Evolutionary conservation across 2,797 vertebrate genomes (phyloP).

Genomic region (Paramormyrops hopkinsi): DNA sequence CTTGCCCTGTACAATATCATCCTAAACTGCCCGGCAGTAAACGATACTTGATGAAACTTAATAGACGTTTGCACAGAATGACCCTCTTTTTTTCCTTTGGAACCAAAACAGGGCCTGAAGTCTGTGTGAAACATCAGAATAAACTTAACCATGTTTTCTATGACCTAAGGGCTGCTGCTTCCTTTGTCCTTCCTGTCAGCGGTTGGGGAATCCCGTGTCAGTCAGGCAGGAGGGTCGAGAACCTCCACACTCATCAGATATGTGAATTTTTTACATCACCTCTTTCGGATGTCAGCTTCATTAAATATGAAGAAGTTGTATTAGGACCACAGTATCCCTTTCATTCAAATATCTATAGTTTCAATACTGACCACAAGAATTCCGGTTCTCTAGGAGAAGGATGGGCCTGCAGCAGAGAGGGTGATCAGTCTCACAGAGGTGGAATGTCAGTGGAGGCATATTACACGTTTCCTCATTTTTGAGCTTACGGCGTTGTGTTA

Average conservation of each 20-base stretch:
- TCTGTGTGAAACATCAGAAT: conserved; percentile 44
- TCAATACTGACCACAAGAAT: not conserved
- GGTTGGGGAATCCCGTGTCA: conserved; percentile 1
- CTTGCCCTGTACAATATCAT: conserved; percentile 14
- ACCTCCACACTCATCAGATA: not conserved
- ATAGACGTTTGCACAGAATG: conserved; percentile 27
- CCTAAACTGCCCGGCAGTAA: not conserved
- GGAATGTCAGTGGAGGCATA: not conserved
- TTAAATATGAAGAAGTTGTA: not conserved
- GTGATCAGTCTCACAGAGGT: conserved; percentile 3
- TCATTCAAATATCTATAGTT: conserved; percentile 3
- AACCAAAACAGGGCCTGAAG: conserved; percentile 28
- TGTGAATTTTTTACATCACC: not conserved
- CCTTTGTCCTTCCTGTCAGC: not conserved
- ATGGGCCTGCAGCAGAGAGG: not conserved
- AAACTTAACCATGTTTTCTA: conserved; percentile 43
- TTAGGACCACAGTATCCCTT: not conserved
- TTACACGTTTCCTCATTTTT: not conserved
- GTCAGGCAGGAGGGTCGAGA: not conserved
- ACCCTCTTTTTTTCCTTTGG: conserved; percentile 26
- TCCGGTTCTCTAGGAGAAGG: not conserved
- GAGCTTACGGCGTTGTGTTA: not conserved
- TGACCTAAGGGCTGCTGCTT: not conserved
- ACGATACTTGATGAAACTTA: conserved; percentile 39
- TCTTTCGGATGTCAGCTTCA: not conserved